These are phyloP conservation scores for Vanessa atalanta DNA, from an alignment of 1,140 invertebrate species.

Conservation along the genomic window DNA sequence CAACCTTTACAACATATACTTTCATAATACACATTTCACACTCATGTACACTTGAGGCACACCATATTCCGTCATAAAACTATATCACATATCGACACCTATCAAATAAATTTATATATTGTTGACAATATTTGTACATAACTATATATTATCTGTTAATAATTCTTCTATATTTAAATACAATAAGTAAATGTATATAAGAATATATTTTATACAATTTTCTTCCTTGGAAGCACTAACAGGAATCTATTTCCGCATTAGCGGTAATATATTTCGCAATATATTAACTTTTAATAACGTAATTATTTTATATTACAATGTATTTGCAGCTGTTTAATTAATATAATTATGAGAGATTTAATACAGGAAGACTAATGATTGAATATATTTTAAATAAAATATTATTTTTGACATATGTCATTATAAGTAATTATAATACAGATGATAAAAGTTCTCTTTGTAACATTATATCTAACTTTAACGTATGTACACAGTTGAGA, in stretches of 20 bases:
- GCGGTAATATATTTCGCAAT: slow-evolving; percentile 35
- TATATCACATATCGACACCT: slow-evolving; percentile 70
- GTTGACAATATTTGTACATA: slow-evolving; percentile 24
- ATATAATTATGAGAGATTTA: background rate
- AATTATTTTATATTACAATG: slow-evolving; percentile 8
- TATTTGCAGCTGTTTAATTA: background rate
- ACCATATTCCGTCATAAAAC: slow-evolving; percentile 50
- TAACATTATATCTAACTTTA: slow-evolving; percentile 9
- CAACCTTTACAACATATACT: slow-evolving; percentile 7
- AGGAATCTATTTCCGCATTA: background rate
- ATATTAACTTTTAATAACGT: slow-evolving; percentile 37
- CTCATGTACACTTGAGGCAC: slow-evolving; percentile 55
- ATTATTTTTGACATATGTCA: background rate
- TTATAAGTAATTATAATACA: slow-evolving; percentile 1
- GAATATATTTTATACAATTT: slow-evolving; percentile 11
- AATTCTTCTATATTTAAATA: slow-evolving; percentile 21
- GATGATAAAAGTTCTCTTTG: background rate
- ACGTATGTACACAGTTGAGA: slow-evolving; percentile 76
- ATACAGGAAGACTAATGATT: slow-evolving; percentile 20
- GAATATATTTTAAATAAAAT: background rate
- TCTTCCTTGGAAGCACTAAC: slow-evolving; percentile 32
- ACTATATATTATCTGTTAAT: slow-evolving; percentile 19
- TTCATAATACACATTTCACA: slow-evolving; percentile 34
- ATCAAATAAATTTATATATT: slow-evolving; percentile 9
- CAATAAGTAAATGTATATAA: slow-evolving; percentile 9